Percentiles rank a stretch among this genome's conserved stretches.
These are phyloP conservation scores for Bolinopsis microptera DNA, from an alignment of 37 sponge, comb jelly and placozoan genomes.

Conservation along the genomic window DNA sequence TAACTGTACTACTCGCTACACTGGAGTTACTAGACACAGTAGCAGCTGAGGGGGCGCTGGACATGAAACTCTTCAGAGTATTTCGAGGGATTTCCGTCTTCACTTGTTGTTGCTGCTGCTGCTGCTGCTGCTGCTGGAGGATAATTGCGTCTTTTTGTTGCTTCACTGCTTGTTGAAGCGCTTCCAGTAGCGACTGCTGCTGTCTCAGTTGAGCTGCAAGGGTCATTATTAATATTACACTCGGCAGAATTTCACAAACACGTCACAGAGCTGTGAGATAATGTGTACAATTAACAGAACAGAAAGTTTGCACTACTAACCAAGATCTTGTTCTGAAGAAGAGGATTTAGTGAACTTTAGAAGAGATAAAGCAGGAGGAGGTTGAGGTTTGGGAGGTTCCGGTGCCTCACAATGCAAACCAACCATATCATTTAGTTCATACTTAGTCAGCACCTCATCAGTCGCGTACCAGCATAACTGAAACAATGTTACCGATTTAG, in stretches of 20 bases:
- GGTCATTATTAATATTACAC: background rate
- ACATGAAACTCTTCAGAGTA: slow-evolving; percentile 8
- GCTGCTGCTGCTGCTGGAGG: slow-evolving; percentile 10
- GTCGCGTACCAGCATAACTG: slow-evolving; percentile 66
- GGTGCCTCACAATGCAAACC: slow-evolving; percentile 27
- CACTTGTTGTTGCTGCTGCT: slow-evolving; percentile 10
- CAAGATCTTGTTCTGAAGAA: background rate
- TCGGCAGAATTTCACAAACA: background rate
- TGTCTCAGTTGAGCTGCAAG: background rate
- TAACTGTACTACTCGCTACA: background rate
- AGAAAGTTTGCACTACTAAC: too few relatives aligned
- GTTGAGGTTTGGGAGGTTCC: background rate
- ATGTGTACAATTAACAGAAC: too few relatives aligned
- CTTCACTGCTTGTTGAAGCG: slow-evolving; percentile 1
- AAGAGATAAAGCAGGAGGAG: slow-evolving; percentile 6
- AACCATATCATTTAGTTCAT: slow-evolving; percentile 5
- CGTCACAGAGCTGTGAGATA: too few relatives aligned
- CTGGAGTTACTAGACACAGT: background rate
- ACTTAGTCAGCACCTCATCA: slow-evolving; percentile 24
- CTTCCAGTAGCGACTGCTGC: slow-evolving; percentile 8
- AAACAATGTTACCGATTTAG: background rate
- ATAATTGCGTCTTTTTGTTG: background rate
- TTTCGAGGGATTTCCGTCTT: background rate
- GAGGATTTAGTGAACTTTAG: slow-evolving; percentile 59
- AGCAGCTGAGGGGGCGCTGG: background rate